Evolutionary conservation across 2,113 vertebrate genomes (phyloP).

Genomic region (Orientallactaga bullata): DNA sequence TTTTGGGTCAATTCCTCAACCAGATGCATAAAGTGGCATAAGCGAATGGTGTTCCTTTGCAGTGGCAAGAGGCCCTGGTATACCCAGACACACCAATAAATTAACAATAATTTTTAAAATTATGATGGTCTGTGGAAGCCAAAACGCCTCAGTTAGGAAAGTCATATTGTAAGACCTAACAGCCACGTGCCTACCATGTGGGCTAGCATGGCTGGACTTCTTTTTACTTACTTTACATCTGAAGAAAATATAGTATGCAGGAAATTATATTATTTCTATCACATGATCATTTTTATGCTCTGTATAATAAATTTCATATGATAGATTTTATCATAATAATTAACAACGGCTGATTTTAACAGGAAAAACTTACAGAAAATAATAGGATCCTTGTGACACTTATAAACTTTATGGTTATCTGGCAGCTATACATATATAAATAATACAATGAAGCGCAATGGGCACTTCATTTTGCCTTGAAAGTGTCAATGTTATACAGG

Average conservation of each 20-base stretch:
- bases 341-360: background rate
- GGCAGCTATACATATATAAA: background rate
- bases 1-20: no score
- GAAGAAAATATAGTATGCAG: background rate
- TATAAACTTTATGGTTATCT: background rate
- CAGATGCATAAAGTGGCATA: no score
- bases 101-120: no score
- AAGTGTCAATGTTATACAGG: background rate
- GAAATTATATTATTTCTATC: background rate
- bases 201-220: background rate
- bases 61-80: no score
- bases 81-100: no score
- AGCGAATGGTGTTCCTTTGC: no score
- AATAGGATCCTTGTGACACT: background rate
- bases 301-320: background rate
- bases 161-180: background rate
- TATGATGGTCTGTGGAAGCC: background rate
- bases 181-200: background rate
- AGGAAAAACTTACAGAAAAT: background rate
- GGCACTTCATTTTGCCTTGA: background rate
- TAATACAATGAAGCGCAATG: background rate
- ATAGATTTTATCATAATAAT: background rate
- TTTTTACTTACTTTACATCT: conserved; percentile 26
- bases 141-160: background rate
- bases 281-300: background rate